Percentiles rank a stretch among this genome's conserved stretches.
These are phyloP conservation scores for Erebia palarica DNA, from an alignment of 2,888 invertebrate species.

Conservation along the genomic window DNA sequence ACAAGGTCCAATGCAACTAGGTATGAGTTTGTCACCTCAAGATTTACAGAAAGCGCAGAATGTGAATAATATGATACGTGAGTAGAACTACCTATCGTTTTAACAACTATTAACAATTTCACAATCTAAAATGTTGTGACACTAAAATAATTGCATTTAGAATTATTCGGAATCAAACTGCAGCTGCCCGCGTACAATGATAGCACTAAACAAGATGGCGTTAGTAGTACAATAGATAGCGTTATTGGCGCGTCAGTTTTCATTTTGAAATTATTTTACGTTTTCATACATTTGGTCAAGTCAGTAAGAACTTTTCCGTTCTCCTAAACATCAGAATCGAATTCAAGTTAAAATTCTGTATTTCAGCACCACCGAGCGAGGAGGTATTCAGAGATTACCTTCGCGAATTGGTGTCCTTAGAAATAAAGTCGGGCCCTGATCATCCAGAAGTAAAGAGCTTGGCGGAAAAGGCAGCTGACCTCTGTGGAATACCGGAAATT, in stretches of 20 bases:
- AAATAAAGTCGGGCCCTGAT: slow-evolving; percentile 66
- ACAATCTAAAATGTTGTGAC: no score
- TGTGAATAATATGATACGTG: slow-evolving; percentile 3
- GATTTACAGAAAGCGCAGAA: slow-evolving; percentile 19
- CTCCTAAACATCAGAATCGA: not conserved
- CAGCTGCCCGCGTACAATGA: no score
- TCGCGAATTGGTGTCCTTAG: slow-evolving; percentile 83
- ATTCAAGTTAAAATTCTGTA: not conserved
- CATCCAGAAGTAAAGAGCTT: slow-evolving; percentile 79
- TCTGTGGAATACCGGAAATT: slow-evolving; percentile 77
- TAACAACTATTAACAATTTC: no score
- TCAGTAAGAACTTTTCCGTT: no score
- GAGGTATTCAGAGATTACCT: slow-evolving; percentile 81
- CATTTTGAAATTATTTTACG: no score
- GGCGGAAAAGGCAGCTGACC: slow-evolving; percentile 84
- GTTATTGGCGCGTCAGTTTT: no score
- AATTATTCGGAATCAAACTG: no score
- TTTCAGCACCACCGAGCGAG: slow-evolving; percentile 45
- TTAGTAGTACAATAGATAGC: no score
- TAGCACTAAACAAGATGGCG: no score
- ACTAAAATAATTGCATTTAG: no score
- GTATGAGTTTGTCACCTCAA: slow-evolving; percentile 28
- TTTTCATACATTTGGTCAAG: no score
- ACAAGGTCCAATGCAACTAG: slow-evolving; percentile 17
- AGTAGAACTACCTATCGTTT: not conserved